phyloP scores from a whole-genome alignment of 2,888 invertebrate genomes.

The Pantelozetes paolii region DNA sequence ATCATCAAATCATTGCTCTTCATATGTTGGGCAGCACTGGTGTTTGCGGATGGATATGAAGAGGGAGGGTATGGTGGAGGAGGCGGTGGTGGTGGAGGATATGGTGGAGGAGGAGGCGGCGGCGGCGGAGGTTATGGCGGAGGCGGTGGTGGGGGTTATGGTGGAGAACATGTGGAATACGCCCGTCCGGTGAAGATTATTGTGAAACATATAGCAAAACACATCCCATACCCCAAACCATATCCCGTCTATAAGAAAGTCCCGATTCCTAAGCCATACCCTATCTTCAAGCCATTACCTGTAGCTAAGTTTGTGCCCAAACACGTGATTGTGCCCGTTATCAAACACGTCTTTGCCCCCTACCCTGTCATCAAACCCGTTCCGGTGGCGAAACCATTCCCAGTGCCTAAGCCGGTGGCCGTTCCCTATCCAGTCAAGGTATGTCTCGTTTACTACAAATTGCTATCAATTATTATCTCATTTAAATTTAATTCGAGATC shows the following conservation, averaged over 20 bases:
- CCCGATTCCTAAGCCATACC: constrained; percentile 43
- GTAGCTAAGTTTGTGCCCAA: constrained; percentile 48
- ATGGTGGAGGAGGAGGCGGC: neutral
- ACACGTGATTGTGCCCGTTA: constrained; percentile 47
- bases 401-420: constrained; percentile 46
- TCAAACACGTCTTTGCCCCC: constrained; percentile 47
- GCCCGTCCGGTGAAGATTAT: constrained; percentile 45
- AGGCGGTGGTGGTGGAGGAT: neutral
- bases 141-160: constrained; percentile 14
- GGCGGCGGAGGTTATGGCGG: constrained; percentile 16
- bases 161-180: constrained; percentile 42
- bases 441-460: neutral
- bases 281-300: constrained; percentile 48
- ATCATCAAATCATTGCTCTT: neutral
- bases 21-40: constrained; percentile 2
- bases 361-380: constrained; percentile 48
- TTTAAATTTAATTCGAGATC: neutral
- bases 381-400: constrained; percentile 48
- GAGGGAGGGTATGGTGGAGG: constrained; percentile 4
- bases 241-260: constrained; percentile 48
- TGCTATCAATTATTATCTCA: neutral
- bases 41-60: neutral
- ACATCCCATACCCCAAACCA: constrained; percentile 48
- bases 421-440: constrained; percentile 45
- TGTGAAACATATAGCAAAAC: constrained; percentile 47